Evolutionary conservation across 2,113 vertebrate species (phyloP).

Genomic region (Theristicus caerulescens): DNA sequence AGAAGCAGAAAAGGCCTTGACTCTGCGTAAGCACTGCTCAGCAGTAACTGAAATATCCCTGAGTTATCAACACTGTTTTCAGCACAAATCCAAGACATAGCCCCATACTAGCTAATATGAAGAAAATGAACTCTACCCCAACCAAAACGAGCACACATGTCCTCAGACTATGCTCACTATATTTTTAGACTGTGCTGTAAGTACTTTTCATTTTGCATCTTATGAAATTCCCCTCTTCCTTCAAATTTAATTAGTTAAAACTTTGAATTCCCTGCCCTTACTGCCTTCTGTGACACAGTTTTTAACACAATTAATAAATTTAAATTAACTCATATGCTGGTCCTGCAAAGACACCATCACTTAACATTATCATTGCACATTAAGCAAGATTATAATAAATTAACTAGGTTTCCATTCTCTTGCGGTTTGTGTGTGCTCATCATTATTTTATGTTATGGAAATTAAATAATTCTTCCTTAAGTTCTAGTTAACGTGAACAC

Average conservation of each 20-base stretch:
- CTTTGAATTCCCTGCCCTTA: conserved; percentile 21
- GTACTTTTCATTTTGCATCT: background rate
- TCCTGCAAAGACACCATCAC: background rate
- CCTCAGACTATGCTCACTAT: background rate
- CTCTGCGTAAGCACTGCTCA: too few relatives aligned
- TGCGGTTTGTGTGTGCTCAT: background rate
- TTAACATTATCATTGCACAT: conserved; percentile 8
- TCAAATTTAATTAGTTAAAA: conserved; percentile 37
- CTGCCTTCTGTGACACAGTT: conserved; percentile 8
- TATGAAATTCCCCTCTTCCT: background rate
- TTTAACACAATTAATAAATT: conserved; percentile 25
- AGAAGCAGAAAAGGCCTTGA: too few relatives aligned
- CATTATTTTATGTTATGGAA: conserved; percentile 11
- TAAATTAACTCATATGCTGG: background rate
- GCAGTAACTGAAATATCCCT: too few relatives aligned
- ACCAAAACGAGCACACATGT: background rate
- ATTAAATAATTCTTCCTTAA: conserved; percentile 31
- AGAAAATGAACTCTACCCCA: too few relatives aligned
- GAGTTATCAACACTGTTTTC: too few relatives aligned
- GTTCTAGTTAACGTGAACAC: background rate
- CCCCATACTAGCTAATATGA: too few relatives aligned
- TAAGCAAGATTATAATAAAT: conserved; percentile 21
- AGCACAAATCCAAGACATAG: too few relatives aligned
- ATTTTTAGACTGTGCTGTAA: conserved; percentile 16
- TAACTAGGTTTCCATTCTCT: conserved; percentile 24